Percentiles rank a stretch among this genome's conserved stretches.
Conservation (phyloP, 2,113 vertebrate species). For the Hemiscyllium ocellatum region DNA sequence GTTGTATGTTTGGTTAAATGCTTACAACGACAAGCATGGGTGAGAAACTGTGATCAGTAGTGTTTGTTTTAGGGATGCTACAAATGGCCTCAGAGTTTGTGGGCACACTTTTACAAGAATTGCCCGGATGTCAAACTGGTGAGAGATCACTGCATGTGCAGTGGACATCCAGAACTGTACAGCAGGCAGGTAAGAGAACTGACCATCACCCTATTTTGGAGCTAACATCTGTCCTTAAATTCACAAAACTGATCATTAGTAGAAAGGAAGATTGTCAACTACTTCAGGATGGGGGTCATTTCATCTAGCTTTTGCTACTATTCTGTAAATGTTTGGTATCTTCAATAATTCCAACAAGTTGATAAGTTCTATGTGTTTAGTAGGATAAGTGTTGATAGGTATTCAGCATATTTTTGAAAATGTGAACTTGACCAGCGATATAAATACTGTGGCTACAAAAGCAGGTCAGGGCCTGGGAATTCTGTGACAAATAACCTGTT, state of each 20-base stretch:
- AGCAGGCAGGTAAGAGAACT: background rate
- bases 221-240: background rate
- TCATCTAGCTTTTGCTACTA: background rate
- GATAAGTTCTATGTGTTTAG: background rate
- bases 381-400: background rate
- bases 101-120: background rate
- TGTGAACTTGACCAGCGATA: too few species aligned
- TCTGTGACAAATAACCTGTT: too few species aligned
- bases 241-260: background rate
- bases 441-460: too few species aligned
- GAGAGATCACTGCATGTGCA: background rate
- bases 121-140: background rate
- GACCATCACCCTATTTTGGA: background rate
- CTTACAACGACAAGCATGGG: background rate
- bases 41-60: background rate
- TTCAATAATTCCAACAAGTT: background rate
- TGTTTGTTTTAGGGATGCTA: background rate
- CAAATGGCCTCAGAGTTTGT: background rate
- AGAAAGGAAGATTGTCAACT: background rate
- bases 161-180: background rate
- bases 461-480: too few species aligned
- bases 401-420: background rate
- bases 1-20: background rate
- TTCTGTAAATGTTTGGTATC: background rate
- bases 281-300: background rate